Percentiles rank a stretch among this genome's conserved stretches.
Conservation (phyloP, 2,888 invertebrate species). For the Leucophenga montana region DNA sequence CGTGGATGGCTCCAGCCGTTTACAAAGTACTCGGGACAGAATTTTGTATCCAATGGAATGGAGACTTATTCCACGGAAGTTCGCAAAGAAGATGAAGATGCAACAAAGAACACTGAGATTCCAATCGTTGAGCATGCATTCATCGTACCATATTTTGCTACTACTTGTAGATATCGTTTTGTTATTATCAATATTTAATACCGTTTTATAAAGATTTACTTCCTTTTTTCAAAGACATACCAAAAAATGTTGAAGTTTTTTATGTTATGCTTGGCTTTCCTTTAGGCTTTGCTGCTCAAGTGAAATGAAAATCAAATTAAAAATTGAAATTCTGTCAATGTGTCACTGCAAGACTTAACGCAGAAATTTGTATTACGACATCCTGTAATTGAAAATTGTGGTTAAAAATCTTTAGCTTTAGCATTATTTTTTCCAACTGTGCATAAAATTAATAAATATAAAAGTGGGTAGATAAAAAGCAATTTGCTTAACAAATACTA, state of each 20-base stretch:
- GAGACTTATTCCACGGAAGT: no score
- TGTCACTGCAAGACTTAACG: constrained; percentile 19
- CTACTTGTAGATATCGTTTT: no score
- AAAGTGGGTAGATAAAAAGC: constrained; percentile 14
- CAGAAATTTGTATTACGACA: not conserved
- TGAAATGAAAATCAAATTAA: not conserved
- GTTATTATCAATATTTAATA: no score
- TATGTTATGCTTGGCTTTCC: no score
- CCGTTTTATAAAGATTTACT: no score
- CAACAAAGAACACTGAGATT: no score
- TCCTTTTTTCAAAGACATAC: not conserved
- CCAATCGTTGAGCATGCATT: no score
- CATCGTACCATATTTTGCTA: no score
- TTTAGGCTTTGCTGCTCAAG: not conserved
- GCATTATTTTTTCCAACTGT: not conserved
- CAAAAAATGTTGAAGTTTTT: not conserved
- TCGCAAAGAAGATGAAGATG: no score
- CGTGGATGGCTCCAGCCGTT: no score
- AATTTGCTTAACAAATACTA: not conserved
- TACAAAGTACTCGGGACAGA: no score
- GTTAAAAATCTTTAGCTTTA: constrained; percentile 15
- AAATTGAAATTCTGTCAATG: constrained; percentile 34
- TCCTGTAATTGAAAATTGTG: constrained; percentile 47
- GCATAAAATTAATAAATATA: constrained; percentile 10
- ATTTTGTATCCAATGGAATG: no score